Conservation (phyloP, 53 echinoderm and acorn worm genomes). For the Henricia sp. region DNA sequence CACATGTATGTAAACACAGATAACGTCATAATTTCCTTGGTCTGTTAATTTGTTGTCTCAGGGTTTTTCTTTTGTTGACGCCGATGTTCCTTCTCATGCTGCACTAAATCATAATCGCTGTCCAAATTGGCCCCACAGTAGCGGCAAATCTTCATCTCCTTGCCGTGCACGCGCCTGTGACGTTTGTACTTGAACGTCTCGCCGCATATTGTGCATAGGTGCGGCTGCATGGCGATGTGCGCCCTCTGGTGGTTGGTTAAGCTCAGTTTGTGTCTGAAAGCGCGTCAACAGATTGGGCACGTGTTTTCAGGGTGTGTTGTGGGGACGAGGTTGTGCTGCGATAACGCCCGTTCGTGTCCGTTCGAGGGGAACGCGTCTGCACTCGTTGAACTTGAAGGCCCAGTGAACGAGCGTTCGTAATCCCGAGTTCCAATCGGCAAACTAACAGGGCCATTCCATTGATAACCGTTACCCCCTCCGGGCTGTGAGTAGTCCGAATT, state of each 20-base stretch:
- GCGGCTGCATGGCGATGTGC: constrained; percentile 66
- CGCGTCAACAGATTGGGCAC: constrained; percentile 69
- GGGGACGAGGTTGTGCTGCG: too few species aligned
- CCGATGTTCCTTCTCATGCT: constrained; percentile 90
- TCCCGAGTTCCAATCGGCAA: neutral
- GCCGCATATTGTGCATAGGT: constrained; percentile 76
- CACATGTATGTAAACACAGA: too few species aligned
- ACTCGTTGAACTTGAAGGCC: too few species aligned
- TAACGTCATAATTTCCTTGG: too few species aligned
- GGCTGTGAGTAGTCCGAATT: neutral
- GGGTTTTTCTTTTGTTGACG: constrained; percentile 53
- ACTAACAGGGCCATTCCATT: neutral
- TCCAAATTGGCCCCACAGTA: constrained; percentile 73
- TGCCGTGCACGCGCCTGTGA: constrained; percentile 80
- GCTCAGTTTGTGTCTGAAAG: constrained; percentile 83
- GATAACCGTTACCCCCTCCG: neutral
- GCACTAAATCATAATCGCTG: constrained; percentile 87
- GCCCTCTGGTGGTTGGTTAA: constrained; percentile 89
- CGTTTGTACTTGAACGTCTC: constrained; percentile 83
- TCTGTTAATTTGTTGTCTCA: too few species aligned
- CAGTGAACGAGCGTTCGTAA: too few species aligned
- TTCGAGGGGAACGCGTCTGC: too few species aligned
- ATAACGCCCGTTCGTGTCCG: too few species aligned
- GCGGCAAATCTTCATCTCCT: constrained; percentile 79
- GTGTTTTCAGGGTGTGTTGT: too few species aligned